phyloP scores from a whole-genome alignment of 1,140 invertebrate species.

The Nasonia longicornis region DNA sequence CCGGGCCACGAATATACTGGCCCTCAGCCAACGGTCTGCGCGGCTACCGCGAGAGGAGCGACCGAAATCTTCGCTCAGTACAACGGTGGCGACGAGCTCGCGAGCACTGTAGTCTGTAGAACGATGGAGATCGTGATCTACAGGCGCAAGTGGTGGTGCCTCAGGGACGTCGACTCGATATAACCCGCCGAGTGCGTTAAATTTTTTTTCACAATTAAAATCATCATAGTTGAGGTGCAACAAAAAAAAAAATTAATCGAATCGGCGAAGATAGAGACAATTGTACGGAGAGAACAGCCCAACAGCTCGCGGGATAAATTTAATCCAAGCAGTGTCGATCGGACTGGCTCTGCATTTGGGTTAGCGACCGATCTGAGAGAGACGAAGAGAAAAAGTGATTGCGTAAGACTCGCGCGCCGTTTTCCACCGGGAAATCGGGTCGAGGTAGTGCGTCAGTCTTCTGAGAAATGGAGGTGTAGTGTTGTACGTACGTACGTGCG shows the following conservation, averaged over 20 bases:
- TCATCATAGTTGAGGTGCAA: too few relatives aligned
- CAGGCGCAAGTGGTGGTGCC: conserved; percentile 4
- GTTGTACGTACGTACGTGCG: neutral
- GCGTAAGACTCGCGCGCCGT: neutral
- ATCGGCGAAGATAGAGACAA: too few relatives aligned
- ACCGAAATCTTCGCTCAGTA: neutral
- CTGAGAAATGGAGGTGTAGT: neutral
- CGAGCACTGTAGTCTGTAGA: neutral
- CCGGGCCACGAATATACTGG: conserved; percentile 68
- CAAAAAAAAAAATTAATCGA: too few relatives aligned
- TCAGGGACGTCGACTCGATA: neutral
- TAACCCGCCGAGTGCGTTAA: neutral
- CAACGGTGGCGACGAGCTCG: neutral
- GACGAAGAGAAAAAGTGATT: neutral
- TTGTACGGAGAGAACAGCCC: neutral
- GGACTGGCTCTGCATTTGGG: conserved; percentile 48
- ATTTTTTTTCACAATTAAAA: too few relatives aligned
- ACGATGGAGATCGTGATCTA: neutral
- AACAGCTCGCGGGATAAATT: conserved; percentile 50
- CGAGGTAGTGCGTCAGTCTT: neutral
- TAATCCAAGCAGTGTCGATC: conserved; percentile 46
- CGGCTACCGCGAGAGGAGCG: neutral
- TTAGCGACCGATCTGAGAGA: conserved; percentile 49
- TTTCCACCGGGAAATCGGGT: conserved; percentile 12
- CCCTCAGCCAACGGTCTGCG: conserved; percentile 55